phyloP scores from a whole-genome alignment of 2,113 vertebrate genomes.

The Illadopsis cleaveri region DNA sequence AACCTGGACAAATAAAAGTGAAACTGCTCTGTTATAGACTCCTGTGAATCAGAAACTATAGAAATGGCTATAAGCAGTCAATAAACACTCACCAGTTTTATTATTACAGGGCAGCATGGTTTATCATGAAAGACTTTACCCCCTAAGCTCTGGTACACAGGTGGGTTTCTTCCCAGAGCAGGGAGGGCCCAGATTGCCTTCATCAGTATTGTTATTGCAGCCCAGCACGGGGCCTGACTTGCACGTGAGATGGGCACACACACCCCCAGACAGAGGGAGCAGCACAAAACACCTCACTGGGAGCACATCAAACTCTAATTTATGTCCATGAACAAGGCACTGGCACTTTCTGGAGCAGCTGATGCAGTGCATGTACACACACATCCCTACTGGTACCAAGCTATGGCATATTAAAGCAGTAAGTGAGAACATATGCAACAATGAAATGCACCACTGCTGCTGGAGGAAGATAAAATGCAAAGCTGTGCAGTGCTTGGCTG shows the following conservation, averaged over 20 bases:
- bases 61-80: not conserved
- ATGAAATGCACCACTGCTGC: constrained; percentile 31
- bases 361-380: rapidly evolving
- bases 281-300: not conserved
- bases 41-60: not conserved
- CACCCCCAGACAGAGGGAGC: rapidly evolving
- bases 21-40: not conserved
- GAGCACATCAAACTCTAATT: not conserved
- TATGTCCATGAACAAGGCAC: not conserved
- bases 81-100: not conserved
- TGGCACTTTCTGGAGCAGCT: not conserved
- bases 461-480: constrained; percentile 28
- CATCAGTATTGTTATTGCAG: rapidly evolving
- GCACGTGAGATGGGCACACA: rapidly evolving
- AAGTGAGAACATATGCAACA: constrained; percentile 38
- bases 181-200: not conserved
- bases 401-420: not conserved
- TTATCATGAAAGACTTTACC: not conserved
- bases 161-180: not conserved
- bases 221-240: rapidly evolving
- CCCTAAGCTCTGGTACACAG: not conserved
- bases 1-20: not conserved
- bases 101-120: not conserved
- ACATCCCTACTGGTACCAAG: not conserved
- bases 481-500: not conserved